Evolutionary conservation across 2,113 vertebrate species (phyloP).

Genomic region (Chlorocebus sabaeus): DNA sequence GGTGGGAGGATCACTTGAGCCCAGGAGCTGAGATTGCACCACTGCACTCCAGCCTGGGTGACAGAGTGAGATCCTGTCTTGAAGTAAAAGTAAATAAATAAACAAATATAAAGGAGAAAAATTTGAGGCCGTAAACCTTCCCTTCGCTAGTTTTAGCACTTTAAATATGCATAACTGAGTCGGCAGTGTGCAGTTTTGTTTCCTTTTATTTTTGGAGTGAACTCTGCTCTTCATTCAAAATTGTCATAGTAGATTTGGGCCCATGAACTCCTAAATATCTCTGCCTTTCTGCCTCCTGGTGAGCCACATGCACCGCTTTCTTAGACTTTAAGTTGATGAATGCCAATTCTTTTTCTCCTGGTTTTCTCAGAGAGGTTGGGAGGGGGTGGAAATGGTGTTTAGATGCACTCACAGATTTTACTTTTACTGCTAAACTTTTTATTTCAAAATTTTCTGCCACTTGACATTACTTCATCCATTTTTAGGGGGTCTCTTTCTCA

Average conservation of each 20-base stretch:
- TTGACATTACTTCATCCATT: neutral
- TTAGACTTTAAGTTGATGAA: neutral
- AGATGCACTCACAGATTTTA: neutral
- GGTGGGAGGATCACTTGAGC: too few relatives aligned
- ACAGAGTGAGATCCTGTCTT: too few relatives aligned
- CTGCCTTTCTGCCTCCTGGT: neutral
- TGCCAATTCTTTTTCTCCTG: neutral
- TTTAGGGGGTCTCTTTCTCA: neutral
- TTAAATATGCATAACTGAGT: neutral
- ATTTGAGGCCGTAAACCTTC: neutral
- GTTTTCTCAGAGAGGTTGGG: neutral
- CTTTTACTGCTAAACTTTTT: neutral
- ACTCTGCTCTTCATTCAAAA: slow-evolving; percentile 24
- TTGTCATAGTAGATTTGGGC: neutral
- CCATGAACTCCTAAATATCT: neutral
- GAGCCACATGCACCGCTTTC: neutral
- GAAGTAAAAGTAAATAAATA: too few relatives aligned
- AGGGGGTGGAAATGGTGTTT: neutral
- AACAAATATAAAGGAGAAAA: too few relatives aligned
- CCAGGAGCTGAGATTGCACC: too few relatives aligned
- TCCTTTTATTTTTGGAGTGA: neutral
- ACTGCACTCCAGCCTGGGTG: too few relatives aligned
- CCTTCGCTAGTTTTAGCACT: neutral
- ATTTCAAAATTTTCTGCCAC: neutral
- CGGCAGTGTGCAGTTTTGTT: neutral